Evolutionary conservation across 1,140 invertebrate genomes (phyloP).

Genomic region (Rhopalosiphum padi): DNA sequence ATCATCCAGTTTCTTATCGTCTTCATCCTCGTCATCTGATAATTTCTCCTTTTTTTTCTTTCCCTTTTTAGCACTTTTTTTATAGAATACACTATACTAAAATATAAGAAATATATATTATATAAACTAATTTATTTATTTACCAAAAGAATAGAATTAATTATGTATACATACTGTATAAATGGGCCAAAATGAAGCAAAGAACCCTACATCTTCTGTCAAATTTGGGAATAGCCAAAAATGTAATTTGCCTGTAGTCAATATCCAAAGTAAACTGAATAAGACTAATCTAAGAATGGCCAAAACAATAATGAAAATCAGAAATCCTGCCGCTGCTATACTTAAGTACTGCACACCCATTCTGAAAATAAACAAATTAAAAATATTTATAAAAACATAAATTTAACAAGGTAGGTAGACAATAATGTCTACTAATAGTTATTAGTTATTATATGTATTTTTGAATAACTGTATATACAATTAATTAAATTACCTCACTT

Average conservation of each 20-base stretch:
- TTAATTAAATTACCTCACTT: slow-evolving; percentile 71
- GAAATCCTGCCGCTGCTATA: slow-evolving; percentile 90
- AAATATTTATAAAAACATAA: slow-evolving; percentile 28
- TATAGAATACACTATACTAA: slow-evolving; percentile 70
- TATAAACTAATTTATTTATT: background rate
- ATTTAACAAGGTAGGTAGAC: background rate
- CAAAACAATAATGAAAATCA: slow-evolving; percentile 90
- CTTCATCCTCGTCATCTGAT: slow-evolving; percentile 71
- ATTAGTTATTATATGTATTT: background rate
- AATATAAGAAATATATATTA: slow-evolving; percentile 59
- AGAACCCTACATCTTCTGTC: slow-evolving; percentile 98
- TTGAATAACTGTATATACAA: background rate
- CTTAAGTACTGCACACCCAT: slow-evolving; percentile 97
- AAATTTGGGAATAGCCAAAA: slow-evolving; percentile 98
- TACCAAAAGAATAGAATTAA: slow-evolving; percentile 25
- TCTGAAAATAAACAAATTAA: slow-evolving; percentile 64
- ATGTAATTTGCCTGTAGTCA: slow-evolving; percentile 90
- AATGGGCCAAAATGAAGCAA: slow-evolving; percentile 97
- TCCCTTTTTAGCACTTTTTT: slow-evolving; percentile 69
- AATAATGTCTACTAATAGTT: background rate
- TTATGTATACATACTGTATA: slow-evolving; percentile 76
- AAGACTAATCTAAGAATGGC: slow-evolving; percentile 88
- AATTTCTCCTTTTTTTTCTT: slow-evolving; percentile 81
- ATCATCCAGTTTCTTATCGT: slow-evolving; percentile 63
- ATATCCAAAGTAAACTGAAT: slow-evolving; percentile 89